Evolutionary conservation across 1,140 invertebrate genomes (phyloP).

Genomic region (Drosophila mayri): DNA sequence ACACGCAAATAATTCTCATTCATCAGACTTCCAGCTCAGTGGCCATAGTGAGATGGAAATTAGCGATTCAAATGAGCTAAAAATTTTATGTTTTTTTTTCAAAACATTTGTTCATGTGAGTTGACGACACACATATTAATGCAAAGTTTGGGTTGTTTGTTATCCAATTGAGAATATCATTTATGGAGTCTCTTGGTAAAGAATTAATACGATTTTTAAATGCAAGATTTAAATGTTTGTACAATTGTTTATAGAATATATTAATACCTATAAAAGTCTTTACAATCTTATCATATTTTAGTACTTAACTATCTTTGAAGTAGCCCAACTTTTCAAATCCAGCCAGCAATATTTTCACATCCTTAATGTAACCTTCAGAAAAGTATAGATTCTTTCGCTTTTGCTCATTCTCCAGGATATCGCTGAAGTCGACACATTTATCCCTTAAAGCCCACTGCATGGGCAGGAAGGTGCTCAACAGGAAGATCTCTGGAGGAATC

Average conservation of each 20-base stretch:
- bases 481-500: constrained; percentile 22
- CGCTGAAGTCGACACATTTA: not conserved
- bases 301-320: not conserved
- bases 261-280: not conserved
- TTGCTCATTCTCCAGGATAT: constrained; percentile 33
- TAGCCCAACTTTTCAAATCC: constrained; percentile 23
- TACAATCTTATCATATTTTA: no score
- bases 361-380: constrained; percentile 25
- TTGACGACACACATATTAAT: not conserved
- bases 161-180: not conserved
- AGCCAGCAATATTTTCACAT: constrained; percentile 27
- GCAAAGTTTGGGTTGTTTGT: not conserved
- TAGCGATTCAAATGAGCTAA: constrained; percentile 30
- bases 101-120: not conserved
- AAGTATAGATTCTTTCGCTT: not conserved
- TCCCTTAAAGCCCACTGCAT: constrained; percentile 9
- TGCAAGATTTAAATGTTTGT: no score
- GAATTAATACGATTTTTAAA: not conserved
- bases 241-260: no score
- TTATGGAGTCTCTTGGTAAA: not conserved
- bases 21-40: constrained; percentile 5
- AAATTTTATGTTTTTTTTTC: constrained; percentile 6
- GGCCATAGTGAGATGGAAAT: constrained; percentile 12
- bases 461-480: constrained; percentile 35
- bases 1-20: constrained; percentile 48